Evolutionary conservation across 2,113 vertebrate genomes (phyloP).

Genomic region (Haliaeetus leucogaster): DNA sequence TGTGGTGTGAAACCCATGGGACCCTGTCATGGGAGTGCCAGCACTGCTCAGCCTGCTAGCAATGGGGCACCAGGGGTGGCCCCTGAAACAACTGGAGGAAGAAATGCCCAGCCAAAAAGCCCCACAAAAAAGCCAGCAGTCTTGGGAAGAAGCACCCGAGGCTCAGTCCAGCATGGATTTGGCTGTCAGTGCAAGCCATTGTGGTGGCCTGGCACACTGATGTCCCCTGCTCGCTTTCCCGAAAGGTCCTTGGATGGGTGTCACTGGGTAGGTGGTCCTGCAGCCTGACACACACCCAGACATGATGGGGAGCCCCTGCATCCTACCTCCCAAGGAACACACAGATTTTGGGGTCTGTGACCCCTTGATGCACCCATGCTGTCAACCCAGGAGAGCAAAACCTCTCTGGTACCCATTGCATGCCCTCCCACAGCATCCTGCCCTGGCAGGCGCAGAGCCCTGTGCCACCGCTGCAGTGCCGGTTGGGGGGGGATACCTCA

Average conservation of each 20-base stretch:
- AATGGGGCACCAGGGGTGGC: not conserved
- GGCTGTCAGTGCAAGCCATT: not conserved
- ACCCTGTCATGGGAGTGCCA: not conserved
- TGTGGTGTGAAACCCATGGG: not conserved
- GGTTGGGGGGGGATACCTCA: not conserved
- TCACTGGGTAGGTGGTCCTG: not conserved
- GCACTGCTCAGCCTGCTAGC: fast-evolving
- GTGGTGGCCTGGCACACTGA: not conserved
- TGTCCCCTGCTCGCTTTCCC: not conserved
- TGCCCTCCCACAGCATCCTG: not conserved
- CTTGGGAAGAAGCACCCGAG: not conserved
- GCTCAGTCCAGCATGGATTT: not conserved
- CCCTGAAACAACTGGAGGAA: not conserved
- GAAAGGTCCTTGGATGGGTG: not conserved
- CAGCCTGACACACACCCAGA: fast-evolving
- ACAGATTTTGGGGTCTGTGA: not conserved
- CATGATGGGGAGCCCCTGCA: not conserved
- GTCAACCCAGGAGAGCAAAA: not conserved
- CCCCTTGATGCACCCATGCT: not conserved
- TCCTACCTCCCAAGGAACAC: fast-evolving
- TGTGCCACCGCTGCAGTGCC: not conserved
- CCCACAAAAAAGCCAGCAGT: not conserved
- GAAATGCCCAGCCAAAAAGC: not conserved
- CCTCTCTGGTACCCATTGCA: not conserved
- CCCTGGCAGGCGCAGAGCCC: not conserved